Base-by-base conservation (phyloP, 2,797 vertebrate species). In the Rhynchonycteris naso region DNA sequence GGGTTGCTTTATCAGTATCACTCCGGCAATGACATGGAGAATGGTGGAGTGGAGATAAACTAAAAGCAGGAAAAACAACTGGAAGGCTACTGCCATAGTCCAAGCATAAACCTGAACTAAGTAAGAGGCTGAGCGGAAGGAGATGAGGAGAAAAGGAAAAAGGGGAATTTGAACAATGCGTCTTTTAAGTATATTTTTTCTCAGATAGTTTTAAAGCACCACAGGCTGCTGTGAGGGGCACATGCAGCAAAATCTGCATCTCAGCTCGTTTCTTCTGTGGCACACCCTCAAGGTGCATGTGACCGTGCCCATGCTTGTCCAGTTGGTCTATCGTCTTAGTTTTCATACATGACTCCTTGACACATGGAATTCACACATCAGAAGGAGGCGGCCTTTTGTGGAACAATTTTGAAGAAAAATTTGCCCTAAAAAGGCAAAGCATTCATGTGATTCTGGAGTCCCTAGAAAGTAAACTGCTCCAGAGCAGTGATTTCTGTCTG, bases 381-480 rank as follows among this genome's bases (percentile, higher is more conserved):
- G 50, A 56, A 76, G 50, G 43, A 90, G 43, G 50, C 24, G 22
- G 65, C 2, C 71, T 75, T 35, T 74, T 30, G 21, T 11, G 15
- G 43, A 21, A 59, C 78, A 50, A 21, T 78, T 71, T 68, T 65
- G 26, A 22, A 61, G 30, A 15, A n/a, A 82, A 54, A 9, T 83
- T 56, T 75, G 35, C 61, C 61, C 59, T 85, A 65, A 76, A 84
- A 91, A 72, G 30, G 33, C 38, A 47, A 84, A 84, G 35, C n/a
- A 26, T 50, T 14, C 24, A 10, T 18, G 50, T 2, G 24, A 65
- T 68, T 90, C 69, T 88, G 16, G 63, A 83, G 58, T 9, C 28
- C 9, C n/a, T 14, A 14, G 50, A 61, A 65, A 58, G 7, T 26
- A 56, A 61, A 59, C 15, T 84, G 50, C 2, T n/a, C 33, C 54